Base-by-base conservation (phyloP, 1,140 invertebrate species). In the Drosophila sp. region DNA sequence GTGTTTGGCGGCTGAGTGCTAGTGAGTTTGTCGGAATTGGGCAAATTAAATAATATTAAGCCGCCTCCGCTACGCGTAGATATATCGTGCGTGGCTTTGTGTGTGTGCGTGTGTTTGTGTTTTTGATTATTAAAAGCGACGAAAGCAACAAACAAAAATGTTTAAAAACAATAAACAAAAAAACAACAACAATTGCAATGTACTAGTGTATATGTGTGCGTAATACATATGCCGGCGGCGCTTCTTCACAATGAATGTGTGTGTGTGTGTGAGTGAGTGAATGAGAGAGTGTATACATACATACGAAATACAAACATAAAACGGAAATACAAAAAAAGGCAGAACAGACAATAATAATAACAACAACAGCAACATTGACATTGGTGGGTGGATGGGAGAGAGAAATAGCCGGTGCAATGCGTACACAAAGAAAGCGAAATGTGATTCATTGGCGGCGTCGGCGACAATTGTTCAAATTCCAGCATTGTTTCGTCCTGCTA, bases 311-410 rank as follows among this genome's bases (percentile, higher is more conserved):
- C 79, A 83, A 86, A 76, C 79, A 61, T 62, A 87, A 86, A 86
- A 27, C 83, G 79, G 76, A 86, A 86, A 87, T 86, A 84, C 83
- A 89, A 86, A 87, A 17, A 80, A 86, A 77, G 57, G 77, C 33
- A 65, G 29, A 65, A 68, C 62, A 73, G 38, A 76, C 83, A 87
- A 85, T 75, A 87, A 87, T 79, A 72, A 64, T 61, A 47, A 67
- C 78, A 87, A 87, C 82, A 86, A 86, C 61, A 87, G 83, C 82
- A 86, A 86, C 61, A 68, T 76, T 47, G 35, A 55, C 41, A 66
- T 40, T 10, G 47, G 60, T 40, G 69, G 5, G 69, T 29, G 10
- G 38, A 54, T 40, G 69, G 1, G 66, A 33, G 17, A 30, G 63
- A 54, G 78, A 27, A 50, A 27, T 70, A 87, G 83, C 84, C 83